These are phyloP conservation scores for Malacoraja senta DNA, from an alignment of 2,797 vertebrate species.

Conservation along the genomic window DNA sequence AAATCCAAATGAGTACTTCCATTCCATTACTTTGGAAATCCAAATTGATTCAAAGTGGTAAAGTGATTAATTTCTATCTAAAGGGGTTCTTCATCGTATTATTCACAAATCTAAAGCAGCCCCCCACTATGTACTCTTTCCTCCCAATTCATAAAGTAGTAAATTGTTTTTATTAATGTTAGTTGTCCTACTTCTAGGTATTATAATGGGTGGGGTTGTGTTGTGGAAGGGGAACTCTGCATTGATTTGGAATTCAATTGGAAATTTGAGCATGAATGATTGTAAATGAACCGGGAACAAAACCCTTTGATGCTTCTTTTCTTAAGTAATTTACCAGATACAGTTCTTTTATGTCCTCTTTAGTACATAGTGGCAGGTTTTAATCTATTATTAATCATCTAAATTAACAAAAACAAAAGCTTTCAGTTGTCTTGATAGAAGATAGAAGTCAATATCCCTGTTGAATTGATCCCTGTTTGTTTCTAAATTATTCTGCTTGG, in stretches of 20 bases:
- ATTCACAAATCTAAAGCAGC: neutral
- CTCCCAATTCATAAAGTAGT: neutral
- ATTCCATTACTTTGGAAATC: neutral
- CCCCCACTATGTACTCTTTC: neutral
- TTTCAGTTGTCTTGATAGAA: slow-evolving; percentile 27
- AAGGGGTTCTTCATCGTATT: neutral
- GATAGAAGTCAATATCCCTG: neutral
- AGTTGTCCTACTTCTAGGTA: neutral
- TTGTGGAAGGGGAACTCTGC: neutral
- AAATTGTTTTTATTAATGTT: neutral
- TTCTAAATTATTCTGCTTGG: neutral
- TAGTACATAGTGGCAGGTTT: neutral
- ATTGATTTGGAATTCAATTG: slow-evolving; percentile 17
- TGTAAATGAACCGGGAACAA: slow-evolving; percentile 12
- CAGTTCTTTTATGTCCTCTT: neutral
- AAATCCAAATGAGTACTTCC: neutral
- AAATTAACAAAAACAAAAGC: slow-evolving; percentile 34
- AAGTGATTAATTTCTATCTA: neutral
- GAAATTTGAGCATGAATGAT: slow-evolving; percentile 19
- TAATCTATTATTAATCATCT: slow-evolving; percentile 38
- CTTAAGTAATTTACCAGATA: slow-evolving; percentile 33
- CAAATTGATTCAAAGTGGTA: neutral
- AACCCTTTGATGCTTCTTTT: slow-evolving; percentile 1
- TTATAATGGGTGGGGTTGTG: neutral
- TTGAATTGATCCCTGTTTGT: neutral